These are phyloP conservation scores for Abramis brama DNA, from an alignment of 2,113 vertebrate species.

Conservation along the genomic window DNA sequence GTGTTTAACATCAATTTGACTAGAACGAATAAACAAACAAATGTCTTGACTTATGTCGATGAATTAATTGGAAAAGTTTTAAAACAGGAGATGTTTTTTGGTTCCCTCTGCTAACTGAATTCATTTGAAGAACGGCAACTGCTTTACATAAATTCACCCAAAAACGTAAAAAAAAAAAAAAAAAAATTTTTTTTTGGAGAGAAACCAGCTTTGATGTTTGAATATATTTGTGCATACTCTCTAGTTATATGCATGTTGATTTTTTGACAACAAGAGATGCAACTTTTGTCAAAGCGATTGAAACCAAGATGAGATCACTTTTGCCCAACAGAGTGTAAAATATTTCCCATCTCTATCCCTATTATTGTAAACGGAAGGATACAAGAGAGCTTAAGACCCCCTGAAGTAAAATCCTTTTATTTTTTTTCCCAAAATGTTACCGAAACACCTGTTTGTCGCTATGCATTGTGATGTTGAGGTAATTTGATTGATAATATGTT, in stretches of 20 bases:
- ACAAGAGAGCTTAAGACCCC: neutral
- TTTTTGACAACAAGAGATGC: neutral
- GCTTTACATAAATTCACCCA: neutral
- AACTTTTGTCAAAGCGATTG: neutral
- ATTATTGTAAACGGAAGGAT: neutral
- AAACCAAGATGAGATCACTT: neutral
- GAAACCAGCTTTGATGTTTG: constrained; percentile 11
- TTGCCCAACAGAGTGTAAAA: neutral
- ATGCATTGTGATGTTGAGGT: neutral
- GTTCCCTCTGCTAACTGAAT: neutral
- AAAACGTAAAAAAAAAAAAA: neutral
- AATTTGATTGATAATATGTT: neutral
- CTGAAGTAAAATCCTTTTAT: neutral
- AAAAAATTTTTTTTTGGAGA: neutral
- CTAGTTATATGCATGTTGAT: neutral
- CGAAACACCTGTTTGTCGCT: neutral
- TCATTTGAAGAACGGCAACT: neutral
- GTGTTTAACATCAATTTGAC: constrained; percentile 19
- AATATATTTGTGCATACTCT: constrained; percentile 3
- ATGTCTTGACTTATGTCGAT: neutral
- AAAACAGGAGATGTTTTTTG: neutral
- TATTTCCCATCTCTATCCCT: neutral
- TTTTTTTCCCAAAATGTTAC: neutral
- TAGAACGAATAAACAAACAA: constrained; percentile 12
- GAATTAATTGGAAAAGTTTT: neutral